Evolutionary conservation across 2,797 vertebrate species (phyloP).

Genomic region (Crenuchus spilurus): DNA sequence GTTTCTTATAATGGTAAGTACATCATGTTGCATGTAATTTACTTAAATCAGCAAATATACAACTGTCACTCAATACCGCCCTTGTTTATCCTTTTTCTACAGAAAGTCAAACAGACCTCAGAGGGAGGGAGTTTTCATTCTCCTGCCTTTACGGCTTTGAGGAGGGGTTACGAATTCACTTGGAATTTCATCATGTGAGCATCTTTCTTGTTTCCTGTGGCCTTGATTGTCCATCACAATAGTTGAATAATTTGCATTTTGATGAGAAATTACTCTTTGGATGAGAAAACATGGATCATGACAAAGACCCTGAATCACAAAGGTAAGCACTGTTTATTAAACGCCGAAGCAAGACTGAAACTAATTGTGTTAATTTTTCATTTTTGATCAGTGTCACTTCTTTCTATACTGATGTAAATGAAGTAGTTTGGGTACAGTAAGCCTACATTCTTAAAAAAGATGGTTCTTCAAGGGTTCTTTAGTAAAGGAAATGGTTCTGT

Average conservation of each 20-base stretch:
- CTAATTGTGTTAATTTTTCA: too few species aligned
- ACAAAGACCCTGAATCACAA: conserved; percentile 21
- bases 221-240: background rate
- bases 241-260: background rate
- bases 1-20: background rate
- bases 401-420: background rate
- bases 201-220: background rate
- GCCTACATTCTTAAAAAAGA: too few species aligned
- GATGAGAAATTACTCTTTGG: background rate
- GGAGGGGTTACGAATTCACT: background rate
- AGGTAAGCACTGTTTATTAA: conserved; percentile 59
- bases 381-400: background rate
- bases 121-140: conserved; percentile 31
- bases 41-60: conserved; percentile 25
- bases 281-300: conserved; percentile 54
- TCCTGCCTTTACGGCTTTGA: background rate
- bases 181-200: background rate
- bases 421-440: too few species aligned
- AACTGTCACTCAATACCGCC: conserved; percentile 28
- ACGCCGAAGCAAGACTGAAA: background rate
- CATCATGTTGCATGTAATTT: conserved; percentile 2
- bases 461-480: too few species aligned
- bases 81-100: conserved; percentile 52
- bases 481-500: too few species aligned
- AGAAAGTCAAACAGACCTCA: conserved; percentile 59